These are phyloP conservation scores for Drosophila birchii DNA, from an alignment of 2,888 invertebrate genomes.

Conservation along the genomic window DNA sequence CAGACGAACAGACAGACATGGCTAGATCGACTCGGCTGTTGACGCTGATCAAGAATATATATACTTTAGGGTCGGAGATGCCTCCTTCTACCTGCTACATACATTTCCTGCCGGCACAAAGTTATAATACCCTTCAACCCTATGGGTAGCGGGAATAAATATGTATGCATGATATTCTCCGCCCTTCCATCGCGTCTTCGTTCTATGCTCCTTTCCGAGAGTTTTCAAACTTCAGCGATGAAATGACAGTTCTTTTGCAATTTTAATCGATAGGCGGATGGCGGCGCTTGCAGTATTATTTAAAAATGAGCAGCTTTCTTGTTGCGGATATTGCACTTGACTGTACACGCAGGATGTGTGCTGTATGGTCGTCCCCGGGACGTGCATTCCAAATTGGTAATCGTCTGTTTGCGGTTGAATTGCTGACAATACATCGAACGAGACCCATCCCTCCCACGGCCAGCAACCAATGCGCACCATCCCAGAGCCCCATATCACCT, in stretches of 20 bases:
- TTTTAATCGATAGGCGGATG: conserved; percentile 10
- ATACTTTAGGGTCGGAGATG: too few relatives aligned
- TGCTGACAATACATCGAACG: conserved; percentile 62
- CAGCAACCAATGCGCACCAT: conserved; percentile 8
- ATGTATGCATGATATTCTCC: conserved; percentile 1
- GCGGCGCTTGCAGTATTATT: conserved; percentile 41
- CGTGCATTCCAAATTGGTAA: conserved; percentile 72
- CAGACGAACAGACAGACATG: too few relatives aligned
- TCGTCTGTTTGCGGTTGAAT: conserved; percentile 74
- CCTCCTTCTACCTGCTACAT: too few relatives aligned
- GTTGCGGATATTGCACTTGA: conserved; percentile 46
- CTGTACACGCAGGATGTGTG: conserved; percentile 35
- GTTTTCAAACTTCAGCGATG: conserved; percentile 19
- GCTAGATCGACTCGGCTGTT: too few relatives aligned
- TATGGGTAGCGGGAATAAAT: too few relatives aligned
- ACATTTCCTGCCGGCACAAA: too few relatives aligned
- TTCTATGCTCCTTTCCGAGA: neutral
- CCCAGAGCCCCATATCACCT: neutral
- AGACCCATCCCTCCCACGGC: conserved; percentile 31
- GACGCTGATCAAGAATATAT: too few relatives aligned
- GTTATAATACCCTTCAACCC: too few relatives aligned
- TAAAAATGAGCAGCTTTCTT: conserved; percentile 66
- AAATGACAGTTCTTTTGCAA: conserved; percentile 39
- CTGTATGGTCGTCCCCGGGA: conserved; percentile 20
- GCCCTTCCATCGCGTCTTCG: neutral